Percentiles rank a stretch among this genome's conserved stretches.
These are phyloP conservation scores for Buathra laborator DNA, from an alignment of 2,888 invertebrate species.

Conservation along the genomic window DNA sequence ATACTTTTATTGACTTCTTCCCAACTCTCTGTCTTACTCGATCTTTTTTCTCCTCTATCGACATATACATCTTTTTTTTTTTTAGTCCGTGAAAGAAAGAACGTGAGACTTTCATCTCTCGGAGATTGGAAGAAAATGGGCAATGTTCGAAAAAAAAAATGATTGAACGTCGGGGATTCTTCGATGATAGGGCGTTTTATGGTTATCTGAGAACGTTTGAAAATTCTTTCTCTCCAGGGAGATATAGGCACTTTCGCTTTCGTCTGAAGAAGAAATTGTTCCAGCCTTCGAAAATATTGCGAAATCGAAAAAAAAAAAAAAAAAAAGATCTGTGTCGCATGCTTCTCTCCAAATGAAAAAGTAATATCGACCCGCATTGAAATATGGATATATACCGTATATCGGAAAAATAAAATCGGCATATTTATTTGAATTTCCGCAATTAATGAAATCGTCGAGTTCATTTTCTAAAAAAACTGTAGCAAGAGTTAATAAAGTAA, in stretches of 20 bases:
- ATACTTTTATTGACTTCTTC: slow-evolving; percentile 50
- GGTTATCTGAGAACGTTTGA: background rate
- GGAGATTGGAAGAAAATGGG: slow-evolving; percentile 45
- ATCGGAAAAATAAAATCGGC: no score
- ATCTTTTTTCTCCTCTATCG: slow-evolving; percentile 1
- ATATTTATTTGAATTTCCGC: no score
- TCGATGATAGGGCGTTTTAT: slow-evolving; percentile 18
- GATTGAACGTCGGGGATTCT: slow-evolving; percentile 22
- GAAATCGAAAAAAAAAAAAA: background rate
- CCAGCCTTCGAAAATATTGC: background rate
- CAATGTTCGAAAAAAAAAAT: slow-evolving; percentile 5
- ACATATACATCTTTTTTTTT: slow-evolving; percentile 23
- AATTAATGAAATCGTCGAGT: no score
- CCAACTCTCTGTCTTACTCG: slow-evolving; percentile 4
- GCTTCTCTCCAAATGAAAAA: background rate
- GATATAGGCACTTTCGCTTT: background rate
- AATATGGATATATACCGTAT: no score
- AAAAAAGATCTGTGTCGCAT: background rate
- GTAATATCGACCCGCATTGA: no score
- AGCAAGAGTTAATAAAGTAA: no score
- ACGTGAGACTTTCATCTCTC: slow-evolving; percentile 8
- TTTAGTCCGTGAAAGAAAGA: background rate
- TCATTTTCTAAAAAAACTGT: no score
- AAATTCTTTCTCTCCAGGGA: slow-evolving; percentile 3
- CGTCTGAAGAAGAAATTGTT: background rate